Base-by-base conservation (phyloP, 2,888 invertebrate species). In the Acronicta psi region DNA sequence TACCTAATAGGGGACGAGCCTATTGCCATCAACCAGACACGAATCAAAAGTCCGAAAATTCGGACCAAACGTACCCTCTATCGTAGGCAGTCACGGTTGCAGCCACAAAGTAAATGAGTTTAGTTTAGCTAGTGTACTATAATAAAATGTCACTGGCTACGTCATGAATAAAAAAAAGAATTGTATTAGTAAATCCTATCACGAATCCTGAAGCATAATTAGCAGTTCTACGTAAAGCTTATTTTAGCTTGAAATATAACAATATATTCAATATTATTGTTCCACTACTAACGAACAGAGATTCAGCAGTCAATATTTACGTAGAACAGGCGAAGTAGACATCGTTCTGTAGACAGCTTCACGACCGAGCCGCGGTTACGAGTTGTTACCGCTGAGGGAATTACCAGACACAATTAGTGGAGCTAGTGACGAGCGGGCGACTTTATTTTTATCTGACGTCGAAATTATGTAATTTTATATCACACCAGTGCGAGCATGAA, bases 261-360 rank as follows among this genome's bases (percentile, higher is more conserved):
- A n/a, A 17, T 49, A 29, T 40, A 8, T 16, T 29, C 29, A 40
- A 40, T 40, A 18, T 40, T 49, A 49, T 40, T 40, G 47, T 47
- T 25, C 3, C 9, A 9, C 13, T 31, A 25, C 37, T 40, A 40
- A 49, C 25, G 40, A 49, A 40, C 38, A 31, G 49, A 38, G 38
- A 23, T 23, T 20, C 49, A 49, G 49, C 49, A 49, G 49, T 29
- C 49, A 49, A 49, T 49, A 49, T 49, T 49, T 29, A 49, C 40
- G 40, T 17, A 40, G 23, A 37, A 37, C 9, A 25, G 29, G 16
- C 38, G 47, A 14, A n/a, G 9, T 40, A 38, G 38, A 49, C 49
- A 11, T 14, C 11, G 11, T 29, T 13, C 13, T 29, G 49, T 9
- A 29, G 17, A 31, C 38, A 40, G 49, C n/a, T 40, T 40, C 42